Base-by-base conservation (phyloP, 2,888 invertebrate genomes). In the Andricus curvator region DNA sequence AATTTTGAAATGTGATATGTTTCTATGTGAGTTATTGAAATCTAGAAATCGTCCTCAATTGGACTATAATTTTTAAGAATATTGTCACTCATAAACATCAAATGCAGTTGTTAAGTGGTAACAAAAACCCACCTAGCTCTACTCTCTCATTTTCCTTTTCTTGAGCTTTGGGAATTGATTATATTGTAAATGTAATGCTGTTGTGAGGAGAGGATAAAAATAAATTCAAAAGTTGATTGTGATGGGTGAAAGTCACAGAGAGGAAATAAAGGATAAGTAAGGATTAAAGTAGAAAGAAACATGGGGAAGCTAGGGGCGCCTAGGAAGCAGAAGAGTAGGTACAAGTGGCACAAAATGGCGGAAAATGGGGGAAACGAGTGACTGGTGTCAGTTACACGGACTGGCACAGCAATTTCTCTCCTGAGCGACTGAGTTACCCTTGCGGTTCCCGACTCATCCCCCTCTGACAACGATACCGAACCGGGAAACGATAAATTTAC, bases 311-410 rank as follows among this genome's bases (percentile, higher is more conserved):
- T 48, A 79, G 80, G 66, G 78, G 81, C 76, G 81, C 68, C n/a
- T 77, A 77, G 78, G 81, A 78, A 80, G 77, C 74, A 82, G 60
- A 80, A 77, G 79, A 82, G 56, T 80, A 82, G 84, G 80, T 82
- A 82, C 82, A 84, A 83, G 84, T 85, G 83, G 85, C 82, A 83
- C 84, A 89, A 89, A 89, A 90, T 89, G 88, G 89, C 88, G 88
- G 88, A 88, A 87, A 88, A 90, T 83, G 78, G 81, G 81, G 84
- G 82, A 81, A 85, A 83, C 89, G 89, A 90, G 90, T 89, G 91
- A 89, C 91, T 90, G 91, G 91, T 91, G 91, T 91, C 91, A 88
- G 90, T 91, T 91, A 91, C 91, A 91, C 89, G 84, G 89, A 88
- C 90, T 91, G 91, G 91, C 89, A 91, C 89, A 89, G 86, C 86